These are phyloP conservation scores for Asobara japonica DNA, from an alignment of 1,140 invertebrate species.

Conservation along the genomic window DNA sequence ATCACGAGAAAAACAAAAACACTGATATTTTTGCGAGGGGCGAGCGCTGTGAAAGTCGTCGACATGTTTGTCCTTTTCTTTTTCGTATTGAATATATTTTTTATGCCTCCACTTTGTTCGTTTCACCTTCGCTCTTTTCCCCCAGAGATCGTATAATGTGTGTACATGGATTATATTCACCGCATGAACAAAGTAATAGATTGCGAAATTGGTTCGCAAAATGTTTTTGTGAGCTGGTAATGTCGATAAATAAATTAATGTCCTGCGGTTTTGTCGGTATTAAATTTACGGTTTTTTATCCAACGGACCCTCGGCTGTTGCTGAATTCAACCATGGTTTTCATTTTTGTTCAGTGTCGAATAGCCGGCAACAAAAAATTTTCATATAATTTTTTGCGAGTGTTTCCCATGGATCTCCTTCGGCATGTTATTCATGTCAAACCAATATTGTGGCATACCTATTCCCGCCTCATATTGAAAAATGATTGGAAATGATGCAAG, in stretches of 20 bases:
- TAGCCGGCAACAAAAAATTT: not conserved
- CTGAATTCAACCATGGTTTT: not conserved
- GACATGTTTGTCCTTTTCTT: not conserved
- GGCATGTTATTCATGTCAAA: not conserved
- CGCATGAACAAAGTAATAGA: conserved; percentile 21
- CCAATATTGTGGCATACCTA: not conserved
- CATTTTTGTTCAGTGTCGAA: not conserved
- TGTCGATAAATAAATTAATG: conserved; percentile 22
- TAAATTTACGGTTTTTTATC: conserved; percentile 13
- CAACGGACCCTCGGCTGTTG: not conserved
- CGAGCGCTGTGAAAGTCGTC: conserved; percentile 17
- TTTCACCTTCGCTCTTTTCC: conserved; percentile 2
- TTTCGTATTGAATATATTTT: not conserved
- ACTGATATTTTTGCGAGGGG: conserved; percentile 13
- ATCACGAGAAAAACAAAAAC: conserved; percentile 5
- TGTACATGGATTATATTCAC: conserved; percentile 5
- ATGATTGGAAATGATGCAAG: too few relatives aligned
- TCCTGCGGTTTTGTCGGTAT: conserved; percentile 23
- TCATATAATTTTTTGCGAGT: not conserved
- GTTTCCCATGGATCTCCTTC: not conserved
- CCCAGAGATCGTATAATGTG: not conserved
- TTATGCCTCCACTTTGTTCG: not conserved
- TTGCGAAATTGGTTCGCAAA: conserved; percentile 22
- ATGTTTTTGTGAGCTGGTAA: conserved; percentile 6
- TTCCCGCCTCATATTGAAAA: not conserved